These are phyloP conservation scores for Punctoribates punctum DNA, from an alignment of 2,888 invertebrate species.

Conservation along the genomic window DNA sequence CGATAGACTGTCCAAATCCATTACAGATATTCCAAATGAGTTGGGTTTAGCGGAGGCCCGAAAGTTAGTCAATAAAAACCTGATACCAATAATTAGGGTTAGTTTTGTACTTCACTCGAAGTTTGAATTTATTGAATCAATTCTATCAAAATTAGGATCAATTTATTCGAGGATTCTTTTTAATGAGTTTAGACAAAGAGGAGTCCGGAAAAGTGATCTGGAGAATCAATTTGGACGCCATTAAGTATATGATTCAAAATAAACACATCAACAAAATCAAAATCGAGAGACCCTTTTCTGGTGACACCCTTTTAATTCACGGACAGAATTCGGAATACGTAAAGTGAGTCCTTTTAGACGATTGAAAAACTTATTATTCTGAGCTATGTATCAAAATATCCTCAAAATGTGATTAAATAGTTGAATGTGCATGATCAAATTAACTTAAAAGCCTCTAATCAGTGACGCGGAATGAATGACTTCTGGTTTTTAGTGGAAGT, in stretches of 20 bases:
- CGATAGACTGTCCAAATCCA: constrained; percentile 57
- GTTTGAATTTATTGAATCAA: not conserved
- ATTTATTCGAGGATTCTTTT: constrained; percentile 36
- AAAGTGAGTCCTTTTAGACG: constrained; percentile 56
- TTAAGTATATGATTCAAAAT: constrained; percentile 64
- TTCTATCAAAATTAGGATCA: constrained; percentile 13
- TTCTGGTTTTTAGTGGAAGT: no score
- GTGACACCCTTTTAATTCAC: constrained; percentile 76
- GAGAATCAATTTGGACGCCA: constrained; percentile 72
- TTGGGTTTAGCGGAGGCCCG: constrained; percentile 68
- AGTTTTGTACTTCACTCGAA: constrained; percentile 25
- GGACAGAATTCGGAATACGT: constrained; percentile 60
- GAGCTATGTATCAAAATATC: no score
- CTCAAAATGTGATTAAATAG: no score
- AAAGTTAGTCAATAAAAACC: constrained; percentile 63
- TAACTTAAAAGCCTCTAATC: no score
- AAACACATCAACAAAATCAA: constrained; percentile 64
- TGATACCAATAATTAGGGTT: constrained; percentile 52
- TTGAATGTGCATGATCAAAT: no score
- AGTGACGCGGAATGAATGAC: no score
- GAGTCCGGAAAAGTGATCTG: constrained; percentile 65
- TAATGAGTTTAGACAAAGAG: constrained; percentile 61
- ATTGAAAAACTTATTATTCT: not conserved
- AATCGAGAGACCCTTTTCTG: constrained; percentile 57
- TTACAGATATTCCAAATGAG: constrained; percentile 64